Evolutionary conservation across 2,888 invertebrate species (phyloP).

Genomic region (Brenthis hecate): DNA sequence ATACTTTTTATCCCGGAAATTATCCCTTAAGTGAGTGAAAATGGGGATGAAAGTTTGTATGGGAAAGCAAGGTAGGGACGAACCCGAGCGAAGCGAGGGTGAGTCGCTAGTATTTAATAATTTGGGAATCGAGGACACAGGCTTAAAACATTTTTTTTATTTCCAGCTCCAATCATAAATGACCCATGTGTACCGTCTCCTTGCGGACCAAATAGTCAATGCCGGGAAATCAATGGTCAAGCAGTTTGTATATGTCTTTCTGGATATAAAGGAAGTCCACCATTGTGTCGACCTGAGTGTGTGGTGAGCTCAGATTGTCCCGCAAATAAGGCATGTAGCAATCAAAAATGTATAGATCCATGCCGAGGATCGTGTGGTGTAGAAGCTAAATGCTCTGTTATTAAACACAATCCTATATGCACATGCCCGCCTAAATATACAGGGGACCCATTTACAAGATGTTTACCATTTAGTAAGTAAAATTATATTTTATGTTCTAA

Average conservation of each 20-base stretch:
- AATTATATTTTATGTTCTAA: not conserved
- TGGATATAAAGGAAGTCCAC: conserved; percentile 87
- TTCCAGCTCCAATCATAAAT: conserved; percentile 63
- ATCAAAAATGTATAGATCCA: conserved; percentile 89
- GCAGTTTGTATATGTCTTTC: conserved; percentile 89
- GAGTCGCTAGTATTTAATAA: too few relatives aligned
- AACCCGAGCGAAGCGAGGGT: too few relatives aligned
- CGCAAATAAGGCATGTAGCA: conserved; percentile 87
- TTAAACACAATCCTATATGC: conserved; percentile 90
- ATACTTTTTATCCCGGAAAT: too few relatives aligned
- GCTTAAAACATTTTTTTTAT: not conserved
- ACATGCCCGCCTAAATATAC: conserved; percentile 85
- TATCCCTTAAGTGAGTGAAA: too few relatives aligned
- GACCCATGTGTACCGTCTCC: conserved; percentile 88
- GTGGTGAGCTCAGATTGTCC: conserved; percentile 89
- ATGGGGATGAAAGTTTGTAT: too few relatives aligned
- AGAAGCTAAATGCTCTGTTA: conserved; percentile 87
- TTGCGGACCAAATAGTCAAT: conserved; percentile 90
- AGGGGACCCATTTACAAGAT: conserved; percentile 90
- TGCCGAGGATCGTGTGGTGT: conserved; percentile 89
- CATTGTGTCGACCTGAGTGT: conserved; percentile 90
- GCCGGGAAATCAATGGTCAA: conserved; percentile 84
- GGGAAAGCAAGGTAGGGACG: too few relatives aligned
- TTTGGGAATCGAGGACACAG: too few relatives aligned
- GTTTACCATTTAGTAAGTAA: conserved; percentile 74